A percentile compares a stretch with the other conserved stretches of the same genome.
Evolutionary conservation across 2,113 vertebrate species (phyloP).

Genomic region (Oenanthe melanoleuca): DNA sequence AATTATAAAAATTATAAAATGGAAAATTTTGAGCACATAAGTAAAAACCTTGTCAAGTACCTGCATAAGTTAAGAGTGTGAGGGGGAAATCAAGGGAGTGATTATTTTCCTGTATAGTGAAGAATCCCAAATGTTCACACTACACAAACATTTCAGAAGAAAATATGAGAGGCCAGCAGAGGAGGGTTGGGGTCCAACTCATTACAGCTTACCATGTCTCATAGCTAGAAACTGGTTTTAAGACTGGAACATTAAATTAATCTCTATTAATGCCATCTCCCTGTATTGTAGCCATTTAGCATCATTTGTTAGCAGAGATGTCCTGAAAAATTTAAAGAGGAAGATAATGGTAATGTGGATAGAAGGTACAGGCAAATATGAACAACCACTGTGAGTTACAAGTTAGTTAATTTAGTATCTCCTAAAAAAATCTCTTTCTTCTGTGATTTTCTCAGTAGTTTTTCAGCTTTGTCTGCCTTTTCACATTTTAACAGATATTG

Average conservation of each 20-base stretch:
- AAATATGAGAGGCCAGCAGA: not conserved
- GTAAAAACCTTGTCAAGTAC: not conserved
- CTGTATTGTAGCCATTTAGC: not conserved
- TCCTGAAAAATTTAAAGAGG: not conserved
- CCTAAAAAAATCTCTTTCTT: not conserved
- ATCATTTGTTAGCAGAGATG: not conserved
- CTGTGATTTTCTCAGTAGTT: not conserved
- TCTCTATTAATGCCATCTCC: not conserved
- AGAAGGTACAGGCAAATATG: not conserved
- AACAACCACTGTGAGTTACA: not conserved
- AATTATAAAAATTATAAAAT: not conserved
- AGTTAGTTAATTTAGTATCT: not conserved
- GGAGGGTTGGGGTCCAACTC: not conserved
- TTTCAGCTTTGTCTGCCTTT: not conserved
- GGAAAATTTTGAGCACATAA: not conserved
- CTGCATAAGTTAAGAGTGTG: not conserved
- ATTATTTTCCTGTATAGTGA: not conserved
- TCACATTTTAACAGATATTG: not conserved
- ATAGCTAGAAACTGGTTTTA: not conserved
- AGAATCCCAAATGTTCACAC: not conserved
- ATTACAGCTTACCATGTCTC: not conserved
- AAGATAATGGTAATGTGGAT: not conserved
- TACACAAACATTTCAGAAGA: not conserved
- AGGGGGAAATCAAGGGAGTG: not conserved
- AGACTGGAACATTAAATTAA: not conserved